A percentile compares a stretch with the other conserved stretches of the same genome.
phyloP scores from a whole-genome alignment of 35 echinoderm and acorn worm genomes.

The Acanthaster planci region DNA sequence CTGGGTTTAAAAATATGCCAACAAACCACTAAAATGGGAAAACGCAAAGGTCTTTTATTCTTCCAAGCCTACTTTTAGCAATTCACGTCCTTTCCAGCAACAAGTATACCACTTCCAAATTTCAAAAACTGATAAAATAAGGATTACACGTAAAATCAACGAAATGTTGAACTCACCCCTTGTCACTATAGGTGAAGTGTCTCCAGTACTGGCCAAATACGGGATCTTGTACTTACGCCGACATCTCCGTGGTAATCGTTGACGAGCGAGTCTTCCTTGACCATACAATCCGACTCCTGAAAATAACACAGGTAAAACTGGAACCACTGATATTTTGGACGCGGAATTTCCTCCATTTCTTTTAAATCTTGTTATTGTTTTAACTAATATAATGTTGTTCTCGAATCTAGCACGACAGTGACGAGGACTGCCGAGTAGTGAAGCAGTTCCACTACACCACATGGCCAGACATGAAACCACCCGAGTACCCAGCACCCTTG shows the following conservation, averaged over 20 bases:
- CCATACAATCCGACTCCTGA: neutral
- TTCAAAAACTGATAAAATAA: too few relatives aligned
- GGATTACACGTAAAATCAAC: too few relatives aligned
- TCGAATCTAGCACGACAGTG: constrained; percentile 5
- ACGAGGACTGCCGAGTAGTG: neutral
- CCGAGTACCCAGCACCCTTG: constrained; percentile 44
- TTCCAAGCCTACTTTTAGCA: too few relatives aligned
- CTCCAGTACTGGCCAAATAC: neutral
- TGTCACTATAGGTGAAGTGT: neutral
- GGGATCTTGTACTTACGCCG: neutral
- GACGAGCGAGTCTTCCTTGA: neutral
- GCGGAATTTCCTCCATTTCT: too few relatives aligned
- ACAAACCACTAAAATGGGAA: too few relatives aligned
- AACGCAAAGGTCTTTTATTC: too few relatives aligned
- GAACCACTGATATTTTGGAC: too few relatives aligned
- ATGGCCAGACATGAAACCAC: constrained; percentile 71
- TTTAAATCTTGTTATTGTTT: neutral
- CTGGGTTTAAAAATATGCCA: too few relatives aligned
- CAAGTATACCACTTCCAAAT: too few relatives aligned
- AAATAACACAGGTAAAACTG: neutral
- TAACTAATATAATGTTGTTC: neutral
- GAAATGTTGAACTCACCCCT: neutral
- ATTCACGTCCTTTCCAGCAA: too few relatives aligned
- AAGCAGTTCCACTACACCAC: constrained; percentile 65
- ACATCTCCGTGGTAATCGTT: neutral